phyloP scores from a whole-genome alignment of 2,797 vertebrate genomes.

The Sebastiscus albofasciatus region DNA sequence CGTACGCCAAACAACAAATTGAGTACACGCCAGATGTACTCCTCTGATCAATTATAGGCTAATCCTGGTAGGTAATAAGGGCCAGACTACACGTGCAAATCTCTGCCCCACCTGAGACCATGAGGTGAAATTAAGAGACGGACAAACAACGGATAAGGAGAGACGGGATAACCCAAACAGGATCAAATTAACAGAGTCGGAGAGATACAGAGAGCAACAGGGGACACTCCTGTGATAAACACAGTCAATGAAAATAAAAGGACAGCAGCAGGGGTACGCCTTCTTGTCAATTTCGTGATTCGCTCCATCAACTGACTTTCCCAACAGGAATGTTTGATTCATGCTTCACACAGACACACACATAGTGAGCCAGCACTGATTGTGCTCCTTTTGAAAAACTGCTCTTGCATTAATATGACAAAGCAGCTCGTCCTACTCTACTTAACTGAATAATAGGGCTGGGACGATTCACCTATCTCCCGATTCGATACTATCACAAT shows the following conservation, averaged over 20 bases:
- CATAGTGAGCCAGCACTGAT: not conserved
- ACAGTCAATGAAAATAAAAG: not conserved
- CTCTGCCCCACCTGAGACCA: not conserved
- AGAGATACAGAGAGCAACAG: not conserved
- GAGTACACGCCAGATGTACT: not conserved
- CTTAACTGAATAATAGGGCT: not conserved
- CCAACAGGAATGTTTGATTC: not conserved
- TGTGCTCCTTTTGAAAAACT: not conserved
- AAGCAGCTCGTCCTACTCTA: not conserved
- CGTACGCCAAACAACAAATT: not conserved
- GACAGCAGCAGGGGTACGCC: not conserved
- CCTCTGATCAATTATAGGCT: conserved; percentile 8
- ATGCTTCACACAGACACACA: not conserved
- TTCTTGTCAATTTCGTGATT: not conserved
- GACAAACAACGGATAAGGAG: conserved; percentile 4
- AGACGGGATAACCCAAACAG: not conserved
- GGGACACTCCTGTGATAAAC: not conserved
- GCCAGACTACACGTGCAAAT: conserved; percentile 7
- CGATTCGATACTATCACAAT: no score
- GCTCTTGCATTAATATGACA: not conserved
- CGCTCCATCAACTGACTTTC: not conserved
- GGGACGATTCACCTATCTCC: no score
- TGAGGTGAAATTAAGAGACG: conserved; percentile 19
- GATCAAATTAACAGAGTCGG: conserved; percentile 8
- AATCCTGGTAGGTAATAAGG: conserved; percentile 12